Base-by-base conservation (phyloP, 2,113 vertebrate genomes). In the Leptobrachium leishanense region DNA sequence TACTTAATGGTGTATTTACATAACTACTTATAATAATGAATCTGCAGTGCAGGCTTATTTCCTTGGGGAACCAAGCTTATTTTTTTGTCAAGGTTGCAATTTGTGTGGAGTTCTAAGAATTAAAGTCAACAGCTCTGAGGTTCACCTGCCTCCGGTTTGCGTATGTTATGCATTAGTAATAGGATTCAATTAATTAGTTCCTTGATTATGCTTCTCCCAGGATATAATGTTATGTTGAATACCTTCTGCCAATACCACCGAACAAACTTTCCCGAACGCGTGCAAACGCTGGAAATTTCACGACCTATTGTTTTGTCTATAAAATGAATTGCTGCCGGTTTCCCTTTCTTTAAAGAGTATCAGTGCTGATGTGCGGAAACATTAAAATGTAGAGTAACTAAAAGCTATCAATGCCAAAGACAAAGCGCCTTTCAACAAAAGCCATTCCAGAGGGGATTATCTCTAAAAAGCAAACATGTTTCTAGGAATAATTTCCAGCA, bases 141-240 rank as follows among this genome's bases (percentile, higher is more conserved):
- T 67, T 79, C 64, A 81, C 71, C 64, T 68, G 78, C 71, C 63
- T 59, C 46, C 66, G 72, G 46, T 81, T 68, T 74, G 71, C 78
- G 74, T 74, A 68, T 74, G 64, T 57, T 74, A 68, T 80, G 20
- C 73, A 62, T 81, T 81, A 74, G 71, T 81, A 59, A 74, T 74
- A 81, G 64, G 67, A 74, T 43, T 81, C 65, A 74, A 44, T 81
- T 81, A 81, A 68, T 83, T 85, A 79, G 64, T 74, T 80, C 82
- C 84, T 81, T 87, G 63, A 59, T 74, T 74, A 70, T 74, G 42
- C 40, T 64, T 68, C 64, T 74, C 71, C 81, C 82, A 81, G 81
- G 85, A 87, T 83, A 86, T 80, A 82, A 83, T 88, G 87, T 72
- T 63, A 88, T 82, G 82, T 84, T 10, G 86, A 78, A 76, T 83